Conservation (phyloP, 2,113 vertebrate species). For the Dinomys branickii region DNA sequence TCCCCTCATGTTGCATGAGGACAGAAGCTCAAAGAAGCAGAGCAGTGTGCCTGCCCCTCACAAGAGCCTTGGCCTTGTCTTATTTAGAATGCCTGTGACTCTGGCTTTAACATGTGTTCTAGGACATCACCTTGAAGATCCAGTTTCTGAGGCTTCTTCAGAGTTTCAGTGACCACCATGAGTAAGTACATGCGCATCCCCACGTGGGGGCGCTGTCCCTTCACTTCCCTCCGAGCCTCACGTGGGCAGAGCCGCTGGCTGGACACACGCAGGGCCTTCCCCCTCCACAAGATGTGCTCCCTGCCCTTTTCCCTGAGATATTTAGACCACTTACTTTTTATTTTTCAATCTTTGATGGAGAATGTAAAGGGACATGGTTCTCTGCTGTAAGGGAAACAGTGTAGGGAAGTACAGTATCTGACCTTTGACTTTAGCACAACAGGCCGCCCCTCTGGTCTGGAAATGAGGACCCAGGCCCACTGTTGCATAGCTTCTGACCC, state of each 20-base stretch:
- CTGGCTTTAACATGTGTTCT: slow-evolving; percentile 53
- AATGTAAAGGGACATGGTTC: background rate
- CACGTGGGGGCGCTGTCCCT: background rate
- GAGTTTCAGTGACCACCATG: slow-evolving; percentile 99
- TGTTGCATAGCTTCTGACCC: background rate
- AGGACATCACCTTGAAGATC: slow-evolving; percentile 99
- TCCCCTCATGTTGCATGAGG: background rate
- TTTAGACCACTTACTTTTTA: background rate
- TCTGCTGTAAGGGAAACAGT: background rate
- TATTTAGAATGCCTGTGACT: background rate
- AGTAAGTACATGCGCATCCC: slow-evolving; percentile 89
- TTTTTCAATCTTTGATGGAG: background rate
- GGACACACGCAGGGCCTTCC: background rate
- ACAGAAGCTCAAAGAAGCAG: slow-evolving; percentile 10
- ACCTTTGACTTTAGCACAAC: background rate
- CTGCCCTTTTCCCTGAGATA: background rate
- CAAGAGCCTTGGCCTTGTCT: background rate
- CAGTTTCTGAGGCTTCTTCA: slow-evolving; percentile 98
- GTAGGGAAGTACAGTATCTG: background rate
- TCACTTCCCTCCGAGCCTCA: background rate
- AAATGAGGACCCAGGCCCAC: background rate
- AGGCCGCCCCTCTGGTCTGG: background rate
- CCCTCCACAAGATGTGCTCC: background rate
- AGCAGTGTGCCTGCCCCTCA: background rate
- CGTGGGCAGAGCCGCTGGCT: background rate